Conservation (phyloP, 2,797 vertebrate genomes). For the Myotis pilosus region DNA sequence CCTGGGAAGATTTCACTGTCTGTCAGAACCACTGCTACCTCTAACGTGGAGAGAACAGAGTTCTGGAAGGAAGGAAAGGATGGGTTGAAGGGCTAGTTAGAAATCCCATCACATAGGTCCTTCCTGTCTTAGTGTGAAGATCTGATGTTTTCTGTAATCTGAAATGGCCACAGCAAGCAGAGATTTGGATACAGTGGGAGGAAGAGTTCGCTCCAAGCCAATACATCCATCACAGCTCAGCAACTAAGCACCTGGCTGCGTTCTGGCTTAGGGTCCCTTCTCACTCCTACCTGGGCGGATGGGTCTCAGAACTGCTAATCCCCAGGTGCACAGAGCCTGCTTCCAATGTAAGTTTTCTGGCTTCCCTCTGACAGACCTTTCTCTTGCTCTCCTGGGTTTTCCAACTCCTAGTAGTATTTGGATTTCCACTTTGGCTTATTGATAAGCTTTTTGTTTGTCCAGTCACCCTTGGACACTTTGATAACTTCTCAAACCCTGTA, state of each 20-base stretch:
- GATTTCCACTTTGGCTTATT: neutral
- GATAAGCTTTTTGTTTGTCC: neutral
- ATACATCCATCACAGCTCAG: neutral
- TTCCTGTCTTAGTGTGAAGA: neutral
- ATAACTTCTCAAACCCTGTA: neutral
- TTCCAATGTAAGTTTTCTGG: neutral
- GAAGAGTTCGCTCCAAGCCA: neutral
- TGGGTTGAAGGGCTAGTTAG: neutral
- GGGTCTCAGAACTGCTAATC: neutral
- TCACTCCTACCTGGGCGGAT: neutral
- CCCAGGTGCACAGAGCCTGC: neutral
- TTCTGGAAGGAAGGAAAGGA: neutral
- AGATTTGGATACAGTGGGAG: neutral
- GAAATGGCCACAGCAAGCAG: neutral
- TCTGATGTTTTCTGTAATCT: neutral
- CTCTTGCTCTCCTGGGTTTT: neutral
- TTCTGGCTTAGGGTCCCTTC: neutral
- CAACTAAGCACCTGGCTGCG: neutral
- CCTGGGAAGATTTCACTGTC: neutral
- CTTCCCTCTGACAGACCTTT: neutral
- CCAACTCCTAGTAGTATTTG: neutral
- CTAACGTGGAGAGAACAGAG: neutral
- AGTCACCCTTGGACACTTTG: neutral
- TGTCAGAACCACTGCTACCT: neutral
- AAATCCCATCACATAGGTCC: neutral